phyloP scores from a whole-genome alignment of 2,888 invertebrate genomes.

The Xestia ashworthii region DNA sequence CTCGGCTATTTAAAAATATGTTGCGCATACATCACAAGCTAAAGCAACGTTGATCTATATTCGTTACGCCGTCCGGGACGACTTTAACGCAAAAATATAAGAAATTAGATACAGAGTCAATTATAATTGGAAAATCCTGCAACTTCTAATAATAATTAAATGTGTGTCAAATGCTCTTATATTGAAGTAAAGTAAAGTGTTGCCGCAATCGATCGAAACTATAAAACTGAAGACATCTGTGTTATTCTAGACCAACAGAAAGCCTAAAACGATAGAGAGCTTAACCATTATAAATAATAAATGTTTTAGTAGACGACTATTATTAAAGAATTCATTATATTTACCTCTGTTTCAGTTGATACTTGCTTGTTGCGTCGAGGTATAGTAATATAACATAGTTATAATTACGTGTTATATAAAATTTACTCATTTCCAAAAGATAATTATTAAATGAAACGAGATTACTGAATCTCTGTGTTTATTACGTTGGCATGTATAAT shows the following conservation, averaged over 20 bases:
- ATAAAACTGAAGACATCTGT: conserved; percentile 77
- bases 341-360: conserved; percentile 89
- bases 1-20: conserved; percentile 54
- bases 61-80: conserved; percentile 15
- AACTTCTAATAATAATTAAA: conserved; percentile 70
- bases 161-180: conserved; percentile 54
- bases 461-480: conserved; percentile 78
- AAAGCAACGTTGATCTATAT: conserved; percentile 47
- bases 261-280: conserved; percentile 90
- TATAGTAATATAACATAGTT: conserved; percentile 82
- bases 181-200: not conserved
- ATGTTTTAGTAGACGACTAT: conserved; percentile 88
- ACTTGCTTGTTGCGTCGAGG: conserved; percentile 87
- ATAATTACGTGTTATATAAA: conserved; percentile 78
- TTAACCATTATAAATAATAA: conserved; percentile 86
- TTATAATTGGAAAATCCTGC: conserved; percentile 76
- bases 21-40: conserved; percentile 61
- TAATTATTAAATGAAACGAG: conserved; percentile 65
- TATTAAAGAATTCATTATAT: conserved; percentile 86
- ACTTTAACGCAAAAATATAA: conserved; percentile 19
- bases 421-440: conserved; percentile 73
- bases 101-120: conserved; percentile 54
- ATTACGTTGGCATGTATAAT: conserved; percentile 76
- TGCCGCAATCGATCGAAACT: conserved; percentile 51
- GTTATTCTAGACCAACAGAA: conserved; percentile 83